phyloP scores from a whole-genome alignment of 2,888 invertebrate species.

The Polydrusus tereticollis region DNA sequence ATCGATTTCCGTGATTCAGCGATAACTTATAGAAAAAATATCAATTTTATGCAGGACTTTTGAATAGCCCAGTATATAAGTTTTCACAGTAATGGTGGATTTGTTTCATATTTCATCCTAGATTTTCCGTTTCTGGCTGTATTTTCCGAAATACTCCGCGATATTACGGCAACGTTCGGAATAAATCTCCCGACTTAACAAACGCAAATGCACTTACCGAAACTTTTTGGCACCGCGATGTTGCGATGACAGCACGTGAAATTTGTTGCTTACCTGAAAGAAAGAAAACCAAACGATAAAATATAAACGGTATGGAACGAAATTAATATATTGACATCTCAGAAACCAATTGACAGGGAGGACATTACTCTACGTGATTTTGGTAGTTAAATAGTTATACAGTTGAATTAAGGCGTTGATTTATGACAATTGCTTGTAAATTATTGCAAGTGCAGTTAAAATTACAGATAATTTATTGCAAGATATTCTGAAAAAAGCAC shows the following conservation, averaged over 20 bases:
- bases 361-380: no score
- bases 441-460: no score
- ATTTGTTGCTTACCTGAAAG: slow-evolving; percentile 32
- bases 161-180: background rate
- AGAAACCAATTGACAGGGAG: background rate
- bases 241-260: slow-evolving; percentile 12
- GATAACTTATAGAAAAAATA: no score
- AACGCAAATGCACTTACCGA: slow-evolving; percentile 30
- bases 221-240: slow-evolving; percentile 23
- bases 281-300: slow-evolving; percentile 25
- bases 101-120: background rate
- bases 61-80: no score
- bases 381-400: no score
- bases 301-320: background rate
- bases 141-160: background rate
- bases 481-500: no score
- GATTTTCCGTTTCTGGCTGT: background rate
- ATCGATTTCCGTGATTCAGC: no score
- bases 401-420: no score
- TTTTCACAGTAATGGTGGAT: background rate
- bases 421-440: no score
- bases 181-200: slow-evolving; percentile 14
- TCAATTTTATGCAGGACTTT: no score
- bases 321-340: no score
- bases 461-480: no score